Conservation (phyloP, 2,888 invertebrate species). For the Linnaemya vulpina region DNA sequence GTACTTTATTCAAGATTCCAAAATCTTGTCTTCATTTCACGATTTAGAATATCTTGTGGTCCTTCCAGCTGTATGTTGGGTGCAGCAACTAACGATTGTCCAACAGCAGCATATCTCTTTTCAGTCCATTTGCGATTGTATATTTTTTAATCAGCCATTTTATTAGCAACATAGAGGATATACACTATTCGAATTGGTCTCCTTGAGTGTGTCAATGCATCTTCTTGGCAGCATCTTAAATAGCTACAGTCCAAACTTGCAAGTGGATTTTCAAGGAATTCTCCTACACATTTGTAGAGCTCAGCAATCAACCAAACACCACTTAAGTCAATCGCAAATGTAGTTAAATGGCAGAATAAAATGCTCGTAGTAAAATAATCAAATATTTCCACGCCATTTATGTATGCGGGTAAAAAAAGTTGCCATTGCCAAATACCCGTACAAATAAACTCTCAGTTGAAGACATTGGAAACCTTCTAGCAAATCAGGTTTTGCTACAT, state of each 20-base stretch:
- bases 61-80: no score
- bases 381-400: constrained; percentile 60
- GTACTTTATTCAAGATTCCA: no score
- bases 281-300: background rate
- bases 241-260: constrained; percentile 3
- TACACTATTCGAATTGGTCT: background rate
- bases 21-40: no score
- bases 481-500: constrained; percentile 19
- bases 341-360: constrained; percentile 28
- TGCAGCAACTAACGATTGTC: no score
- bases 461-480: constrained; percentile 1
- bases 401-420: constrained; percentile 55
- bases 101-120: no score
- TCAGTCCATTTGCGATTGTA: background rate
- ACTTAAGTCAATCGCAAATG: constrained; percentile 27
- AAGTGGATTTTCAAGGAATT: constrained; percentile 28
- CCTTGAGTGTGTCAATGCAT: background rate
- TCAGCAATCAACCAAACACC: background rate
- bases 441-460: constrained; percentile 6
- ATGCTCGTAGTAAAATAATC: background rate
- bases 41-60: no score
- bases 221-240: background rate
- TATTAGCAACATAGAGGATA: background rate
- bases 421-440: constrained; percentile 64
- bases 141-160: background rate